Conservation (phyloP, 2,888 invertebrate species). For the Tenthredo livida region DNA sequence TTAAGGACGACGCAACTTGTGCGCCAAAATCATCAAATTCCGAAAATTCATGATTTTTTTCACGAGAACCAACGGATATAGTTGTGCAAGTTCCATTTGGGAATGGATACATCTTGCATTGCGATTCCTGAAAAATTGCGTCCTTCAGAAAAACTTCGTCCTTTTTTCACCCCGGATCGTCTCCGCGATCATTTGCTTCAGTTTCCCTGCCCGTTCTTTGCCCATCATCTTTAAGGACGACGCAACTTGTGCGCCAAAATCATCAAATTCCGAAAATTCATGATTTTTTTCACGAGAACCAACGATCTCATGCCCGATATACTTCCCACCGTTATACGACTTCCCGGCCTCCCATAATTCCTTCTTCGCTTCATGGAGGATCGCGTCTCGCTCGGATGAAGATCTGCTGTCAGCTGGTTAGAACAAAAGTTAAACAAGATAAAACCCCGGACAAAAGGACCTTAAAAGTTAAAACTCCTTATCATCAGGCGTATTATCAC, state of each 20-base stretch:
- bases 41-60: background rate
- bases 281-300: background rate
- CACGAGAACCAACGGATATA: background rate
- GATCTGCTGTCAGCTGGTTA: background rate
- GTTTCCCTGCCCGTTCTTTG: conserved; percentile 32
- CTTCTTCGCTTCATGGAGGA: conserved; percentile 42
- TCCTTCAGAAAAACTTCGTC: background rate
- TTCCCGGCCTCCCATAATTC: conserved; percentile 44
- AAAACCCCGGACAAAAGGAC: background rate
- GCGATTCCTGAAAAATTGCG: too few species aligned
- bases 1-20: conserved; percentile 27
- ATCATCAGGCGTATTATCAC: background rate
- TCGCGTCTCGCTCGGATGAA: background rate
- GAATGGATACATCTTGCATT: too few species aligned
- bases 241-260: conserved; percentile 38
- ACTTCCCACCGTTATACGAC: conserved; percentile 42
- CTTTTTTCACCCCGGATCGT: conserved; percentile 25
- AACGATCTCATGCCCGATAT: background rate
- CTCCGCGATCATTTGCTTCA: conserved; percentile 35
- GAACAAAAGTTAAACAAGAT: background rate
- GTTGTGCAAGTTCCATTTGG: too few species aligned
- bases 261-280: conserved; percentile 3
- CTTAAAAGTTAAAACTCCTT: background rate
- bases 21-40: conserved; percentile 36
- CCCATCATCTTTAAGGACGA: conserved; percentile 24